A percentile compares a stretch with the other conserved stretches of the same genome.
These are phyloP conservation scores for Ptychoptera contaminata DNA, from an alignment of 2,888 invertebrate species.

Conservation along the genomic window DNA sequence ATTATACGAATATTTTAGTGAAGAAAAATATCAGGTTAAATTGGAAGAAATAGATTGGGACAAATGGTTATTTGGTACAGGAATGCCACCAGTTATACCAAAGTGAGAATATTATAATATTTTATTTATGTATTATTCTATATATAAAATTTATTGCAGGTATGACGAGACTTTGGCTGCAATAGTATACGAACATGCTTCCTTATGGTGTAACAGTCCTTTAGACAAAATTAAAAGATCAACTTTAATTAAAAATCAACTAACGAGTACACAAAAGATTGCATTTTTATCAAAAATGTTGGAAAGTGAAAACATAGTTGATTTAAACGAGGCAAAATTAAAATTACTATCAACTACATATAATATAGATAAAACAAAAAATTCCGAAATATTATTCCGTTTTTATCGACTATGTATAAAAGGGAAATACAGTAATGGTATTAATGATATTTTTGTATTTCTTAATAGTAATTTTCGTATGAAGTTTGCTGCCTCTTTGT, in stretches of 20 bases:
- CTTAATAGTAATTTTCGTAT: constrained; percentile 74
- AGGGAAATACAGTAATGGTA: constrained; percentile 47
- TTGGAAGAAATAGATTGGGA: constrained; percentile 66
- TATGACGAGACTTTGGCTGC: constrained; percentile 52
- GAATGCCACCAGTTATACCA: constrained; percentile 81
- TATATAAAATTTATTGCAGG: constrained; percentile 25
- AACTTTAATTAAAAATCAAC: constrained; percentile 34
- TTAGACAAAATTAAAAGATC: constrained; percentile 31
- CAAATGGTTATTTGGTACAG: constrained; percentile 62
- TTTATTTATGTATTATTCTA: neutral
- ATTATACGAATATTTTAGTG: constrained; percentile 53
- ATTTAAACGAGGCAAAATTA: constrained; percentile 38
- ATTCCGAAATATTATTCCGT: constrained; percentile 64
- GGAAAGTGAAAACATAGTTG: constrained; percentile 30
- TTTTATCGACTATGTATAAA: constrained; percentile 68
- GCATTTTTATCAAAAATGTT: constrained; percentile 54
- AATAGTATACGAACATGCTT: constrained; percentile 39
- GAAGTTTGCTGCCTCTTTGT: constrained; percentile 82
- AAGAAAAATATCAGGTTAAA: constrained; percentile 26
- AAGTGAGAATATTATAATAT: constrained; percentile 34
- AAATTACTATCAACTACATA: constrained; percentile 44
- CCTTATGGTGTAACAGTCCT: constrained; percentile 38
- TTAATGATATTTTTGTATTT: constrained; percentile 56
- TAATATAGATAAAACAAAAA: constrained; percentile 44
- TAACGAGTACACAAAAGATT: constrained; percentile 48